Evolutionary conservation across 2,797 vertebrate species (phyloP), one percentile per base, ranked within the genome.

Genomic region (Sebastes taczanowskii): DNA sequence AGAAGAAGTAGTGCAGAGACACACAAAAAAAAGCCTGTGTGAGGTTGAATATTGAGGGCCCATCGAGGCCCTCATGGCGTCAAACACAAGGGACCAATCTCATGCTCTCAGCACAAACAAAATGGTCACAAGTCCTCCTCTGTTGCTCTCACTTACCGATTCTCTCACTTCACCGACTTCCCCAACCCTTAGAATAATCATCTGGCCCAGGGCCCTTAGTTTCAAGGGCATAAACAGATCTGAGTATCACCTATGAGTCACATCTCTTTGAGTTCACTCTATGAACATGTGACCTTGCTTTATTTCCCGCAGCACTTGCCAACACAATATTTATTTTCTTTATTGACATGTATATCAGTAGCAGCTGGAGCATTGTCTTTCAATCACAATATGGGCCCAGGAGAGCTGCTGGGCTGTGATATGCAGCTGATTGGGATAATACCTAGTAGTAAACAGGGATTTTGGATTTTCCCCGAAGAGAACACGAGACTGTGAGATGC

Each of bases 121-220:
- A 96, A 95, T 95, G 94, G 96, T 93, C 95, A 93, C 95, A 94
- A 96, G 95, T 96, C 96, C 92, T 94, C 94, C 84, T 90, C 90
- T 93, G 92, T 91, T 94, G 71, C 93, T 91, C 94, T 95, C 93
- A 93, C 91, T 91, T 94, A 94, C 88, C 91, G 88, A 96, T 96
- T 97, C 95, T 96, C 93, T 95, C 95, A 95, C 93, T 94, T 93
- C 94, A 93, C 90, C 94, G 96, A 94, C 95, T 97, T 95, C 94
- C 90, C 18, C 92, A 95, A 95, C 96, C 96, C 96, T 96, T 95
- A 96, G 95, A 96, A 96, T 97, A 97, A 97, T 96, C 93, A 95
- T 93, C 89, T 86, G 88, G 87, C 92, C 77, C 94, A 94, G 93
- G 91, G 91, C 95, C 95, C 94, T 95, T 90, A 92, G 93, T 95